Base-by-base conservation (phyloP, 1,140 invertebrate species). In the Drosophila melanica region DNA sequence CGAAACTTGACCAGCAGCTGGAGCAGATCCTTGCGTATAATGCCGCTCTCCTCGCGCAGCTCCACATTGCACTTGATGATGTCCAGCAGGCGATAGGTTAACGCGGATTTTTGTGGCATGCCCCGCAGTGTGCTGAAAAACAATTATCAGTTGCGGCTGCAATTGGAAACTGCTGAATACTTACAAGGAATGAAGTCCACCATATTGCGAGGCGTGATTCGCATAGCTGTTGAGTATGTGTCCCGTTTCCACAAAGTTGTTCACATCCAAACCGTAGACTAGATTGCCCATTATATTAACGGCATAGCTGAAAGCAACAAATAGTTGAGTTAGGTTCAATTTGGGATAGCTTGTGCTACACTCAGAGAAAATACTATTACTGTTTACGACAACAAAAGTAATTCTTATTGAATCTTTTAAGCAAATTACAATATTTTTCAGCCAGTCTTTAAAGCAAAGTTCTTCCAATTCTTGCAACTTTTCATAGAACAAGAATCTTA, bases 11-110 rank as follows among this genome's bases (percentile, higher is more conserved):
- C 76, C 47, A 91, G 51, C 20, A 91, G 37, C 47, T 91, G 90
- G 0, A 91, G 44, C n/a, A 91, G 77, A 37, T 91, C 90, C 51
- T 91, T 91, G 12, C 90, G 80, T 68, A 89, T 77, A 0, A 81
- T 60, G 41, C 80, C 80, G 9, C 58, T 58, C 12, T 89, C 77
- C 58, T 91, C 90, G 12, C 90, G 70, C 9, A 57, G 39, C 18
- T 71, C 79, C 4, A 91, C 82, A 39, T 58, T 82, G 12, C 70
- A 59, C 12, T 74, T 68, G 0, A 91, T 70, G 37, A 91, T 69
- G 58, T 90, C 86, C 6, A 87, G 63, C 16, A 91, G 68, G 37
- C 90, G 85, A 59, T 90, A 91, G 18, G 77, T 87, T 10, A 87
- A 62, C 2, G 90, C 70, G 2, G 90, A 84, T 42, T 90, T 90